These are phyloP conservation scores for Ramazzottius varieornatus DNA, from an alignment of 2,888 invertebrate species.

Conservation along the genomic window DNA sequence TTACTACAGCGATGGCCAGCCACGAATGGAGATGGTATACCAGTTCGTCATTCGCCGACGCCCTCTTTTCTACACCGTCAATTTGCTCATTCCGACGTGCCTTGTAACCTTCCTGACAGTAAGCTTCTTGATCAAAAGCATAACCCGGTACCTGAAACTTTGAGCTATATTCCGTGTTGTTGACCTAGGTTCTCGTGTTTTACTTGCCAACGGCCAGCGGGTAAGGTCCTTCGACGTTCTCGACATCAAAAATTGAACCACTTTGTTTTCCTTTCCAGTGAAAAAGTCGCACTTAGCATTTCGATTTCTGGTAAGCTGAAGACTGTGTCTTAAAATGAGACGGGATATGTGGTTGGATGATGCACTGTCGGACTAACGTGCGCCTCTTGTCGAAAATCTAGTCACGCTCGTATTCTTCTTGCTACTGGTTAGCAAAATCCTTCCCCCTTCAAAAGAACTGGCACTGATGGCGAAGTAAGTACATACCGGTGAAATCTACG, in stretches of 20 bases:
- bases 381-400: no score
- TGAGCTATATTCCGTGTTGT: background rate
- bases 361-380: no score
- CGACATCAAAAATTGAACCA: no score
- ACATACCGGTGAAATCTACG: background rate
- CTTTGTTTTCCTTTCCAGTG: background rate
- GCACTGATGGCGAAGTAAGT: background rate
- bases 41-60: background rate
- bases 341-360: no score
- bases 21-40: background rate
- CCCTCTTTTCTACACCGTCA: background rate
- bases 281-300: background rate
- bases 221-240: background rate
- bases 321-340: no score
- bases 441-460: background rate
- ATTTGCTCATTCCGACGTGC: conserved; percentile 3
- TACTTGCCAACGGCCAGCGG: background rate
- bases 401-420: background rate
- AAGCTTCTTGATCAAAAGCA: background rate
- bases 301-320: background rate
- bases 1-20: background rate
- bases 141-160: background rate
- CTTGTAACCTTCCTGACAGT: background rate
- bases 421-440: background rate
- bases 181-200: background rate